A percentile compares a stretch with the other conserved stretches of the same genome.
Evolutionary conservation across 2,797 vertebrate genomes (phyloP).

Genomic region (Balearica regulorum): DNA sequence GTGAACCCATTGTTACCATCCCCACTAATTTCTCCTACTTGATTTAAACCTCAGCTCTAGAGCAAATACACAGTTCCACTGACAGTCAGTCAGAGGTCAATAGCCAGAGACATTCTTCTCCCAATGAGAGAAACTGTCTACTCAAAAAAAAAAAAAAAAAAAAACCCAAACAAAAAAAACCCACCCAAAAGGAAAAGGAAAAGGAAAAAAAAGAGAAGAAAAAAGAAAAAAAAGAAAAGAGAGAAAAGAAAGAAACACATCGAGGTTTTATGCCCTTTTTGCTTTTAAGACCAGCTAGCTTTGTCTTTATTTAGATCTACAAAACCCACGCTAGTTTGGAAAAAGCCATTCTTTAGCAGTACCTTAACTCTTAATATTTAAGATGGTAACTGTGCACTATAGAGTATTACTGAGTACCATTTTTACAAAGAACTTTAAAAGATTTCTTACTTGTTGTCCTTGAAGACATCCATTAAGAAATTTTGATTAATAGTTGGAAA

Average conservation of each 20-base stretch:
- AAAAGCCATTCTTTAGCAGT: background rate
- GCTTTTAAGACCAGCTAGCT: background rate
- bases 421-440: background rate
- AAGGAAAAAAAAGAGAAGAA: too few relatives aligned
- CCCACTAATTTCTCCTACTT: background rate
- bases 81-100: background rate
- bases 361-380: background rate
- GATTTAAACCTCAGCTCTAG: background rate
- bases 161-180: too few relatives aligned
- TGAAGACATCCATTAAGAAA: slow-evolving; percentile 92
- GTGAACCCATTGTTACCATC: background rate
- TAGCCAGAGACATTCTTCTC: background rate
- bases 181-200: too few relatives aligned
- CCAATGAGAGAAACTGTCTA: background rate
- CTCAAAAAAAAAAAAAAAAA: background rate
- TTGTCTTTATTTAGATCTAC: background rate
- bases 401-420: background rate
- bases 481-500: slow-evolving; percentile 90
- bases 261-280: background rate
- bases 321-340: background rate
- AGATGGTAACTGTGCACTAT: background rate
- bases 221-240: too few relatives aligned
- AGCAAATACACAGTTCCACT: background rate
- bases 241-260: background rate
- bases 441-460: slow-evolving; percentile 88